Base-by-base conservation (phyloP, 2,888 invertebrate genomes). In the Pterostichus madidus region DNA sequence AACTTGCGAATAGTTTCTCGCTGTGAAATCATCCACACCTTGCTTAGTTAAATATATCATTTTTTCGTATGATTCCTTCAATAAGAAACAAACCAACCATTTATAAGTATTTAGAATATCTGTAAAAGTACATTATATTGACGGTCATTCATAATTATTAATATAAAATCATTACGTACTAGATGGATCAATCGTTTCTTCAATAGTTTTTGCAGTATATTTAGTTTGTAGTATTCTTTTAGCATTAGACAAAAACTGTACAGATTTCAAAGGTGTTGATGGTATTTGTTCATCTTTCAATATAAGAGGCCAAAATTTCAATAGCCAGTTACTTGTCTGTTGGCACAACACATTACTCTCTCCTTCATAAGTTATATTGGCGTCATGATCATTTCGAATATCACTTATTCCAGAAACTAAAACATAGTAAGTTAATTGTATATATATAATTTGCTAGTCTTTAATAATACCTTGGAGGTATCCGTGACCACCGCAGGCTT, bases 401-500 rank as follows among this genome's bases (percentile, higher is more conserved):
- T 94, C 93, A 61, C 96, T 96, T 76, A 97, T 90, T 13, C 94
- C 93, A 39, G 77, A 35, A 15, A 56, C 77, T 77, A 15, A 77
- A 76, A 52, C 11, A 73, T 11, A 11, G 6, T 73, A 1, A 7
- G 5, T 17, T 71, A 73, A 13, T 52, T 7, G 5, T 49, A 11
- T 75, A 71, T 2, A 11, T 35, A 11, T 35, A 31, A 61, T 39
- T 39, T 15, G 6, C 10, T 53, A 17, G 6, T 53, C 5, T 3
- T 17, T 53, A 15, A 6, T n/a, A n/a, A 83, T 87, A 94, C 94
- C 93, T 90, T 94, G 94, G 1, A 96, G 89, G 88, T 98, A 99
- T 0, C 99, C 99, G 90, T 99, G 98, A 6, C 99, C 99, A 3
- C 98, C 99, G 88, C 98, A 98, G 0, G 97, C 95, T 90, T 98